Percentiles rank a stretch among this genome's conserved stretches.
Evolutionary conservation across 2,797 vertebrate genomes (phyloP).

Genomic region (Tachyglossus aculeatus): DNA sequence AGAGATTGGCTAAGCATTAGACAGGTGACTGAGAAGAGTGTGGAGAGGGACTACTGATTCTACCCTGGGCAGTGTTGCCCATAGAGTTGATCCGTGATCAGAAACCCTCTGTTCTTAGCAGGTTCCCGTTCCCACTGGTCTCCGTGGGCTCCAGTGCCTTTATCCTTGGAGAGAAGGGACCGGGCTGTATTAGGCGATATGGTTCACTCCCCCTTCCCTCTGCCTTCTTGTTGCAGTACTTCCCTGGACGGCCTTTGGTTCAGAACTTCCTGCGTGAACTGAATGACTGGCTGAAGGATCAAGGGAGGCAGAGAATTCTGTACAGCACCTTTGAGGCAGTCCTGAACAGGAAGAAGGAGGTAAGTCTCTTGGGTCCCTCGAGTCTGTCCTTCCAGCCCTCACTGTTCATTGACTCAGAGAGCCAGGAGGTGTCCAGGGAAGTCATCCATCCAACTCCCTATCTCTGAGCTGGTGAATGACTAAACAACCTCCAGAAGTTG

Average conservation of each 20-base stretch:
- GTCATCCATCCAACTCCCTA: too few relatives aligned
- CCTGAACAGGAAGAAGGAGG: conserved; percentile 80
- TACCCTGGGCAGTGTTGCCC: too few relatives aligned
- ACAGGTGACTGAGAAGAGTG: neutral
- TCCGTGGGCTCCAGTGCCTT: too few relatives aligned
- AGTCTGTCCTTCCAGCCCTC: neutral
- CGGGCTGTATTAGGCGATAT: accelerated
- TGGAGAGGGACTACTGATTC: too few relatives aligned
- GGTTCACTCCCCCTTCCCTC: accelerated
- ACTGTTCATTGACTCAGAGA: neutral
- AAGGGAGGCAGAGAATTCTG: conserved; percentile 69
- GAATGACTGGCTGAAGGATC: conserved; percentile 73
- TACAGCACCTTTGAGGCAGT: conserved; percentile 73
- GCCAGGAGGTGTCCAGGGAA: too few relatives aligned
- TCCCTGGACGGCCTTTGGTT: conserved; percentile 82
- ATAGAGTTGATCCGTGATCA: too few relatives aligned
- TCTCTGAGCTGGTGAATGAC: too few relatives aligned
- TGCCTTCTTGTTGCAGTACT: conserved; percentile 74
- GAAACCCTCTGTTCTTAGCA: neutral
- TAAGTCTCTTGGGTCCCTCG: conserved; percentile 46
- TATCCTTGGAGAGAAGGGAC: neutral
- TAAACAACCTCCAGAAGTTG: too few relatives aligned
- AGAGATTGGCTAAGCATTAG: neutral
- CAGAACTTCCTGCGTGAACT: conserved; percentile 78
- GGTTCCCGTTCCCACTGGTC: neutral